These are phyloP conservation scores for Clarias laeviceps DNA, from an alignment of 2,797 vertebrate genomes.

Conservation along the genomic window DNA sequence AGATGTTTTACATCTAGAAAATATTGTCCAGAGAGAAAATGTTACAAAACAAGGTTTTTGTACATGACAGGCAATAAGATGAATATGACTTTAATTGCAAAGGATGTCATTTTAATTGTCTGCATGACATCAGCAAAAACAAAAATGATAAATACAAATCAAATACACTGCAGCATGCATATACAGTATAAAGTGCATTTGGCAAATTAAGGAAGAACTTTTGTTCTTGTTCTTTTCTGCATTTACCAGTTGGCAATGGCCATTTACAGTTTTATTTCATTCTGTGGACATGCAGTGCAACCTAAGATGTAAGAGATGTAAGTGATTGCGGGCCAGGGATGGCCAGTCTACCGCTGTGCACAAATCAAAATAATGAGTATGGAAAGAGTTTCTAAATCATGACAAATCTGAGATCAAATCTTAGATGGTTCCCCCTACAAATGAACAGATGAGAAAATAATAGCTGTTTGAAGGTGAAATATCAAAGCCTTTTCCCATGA, in stretches of 20 bases:
- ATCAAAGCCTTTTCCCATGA: slow-evolving; percentile 36
- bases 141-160: not conserved
- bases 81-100: not conserved
- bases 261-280: not conserved
- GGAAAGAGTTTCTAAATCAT: slow-evolving; percentile 20
- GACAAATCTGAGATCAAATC: slow-evolving; percentile 25
- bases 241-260: not conserved
- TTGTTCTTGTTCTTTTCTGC: not conserved
- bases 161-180: not conserved
- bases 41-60: not conserved
- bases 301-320: slow-evolving; percentile 11
- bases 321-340: not conserved
- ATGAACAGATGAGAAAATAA: slow-evolving; percentile 27
- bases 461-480: slow-evolving; percentile 34
- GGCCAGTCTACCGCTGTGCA: slow-evolving; percentile 13
- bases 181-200: not conserved
- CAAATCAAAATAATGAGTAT: slow-evolving; percentile 28
- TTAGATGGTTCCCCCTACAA: slow-evolving; percentile 12
- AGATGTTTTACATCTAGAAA: not conserved
- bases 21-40: too few relatives aligned
- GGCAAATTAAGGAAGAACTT: not conserved
- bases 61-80: not conserved
- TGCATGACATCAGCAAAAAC: slow-evolving; percentile 7
- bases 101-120: not conserved
- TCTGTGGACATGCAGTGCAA: slow-evolving; percentile 5